phyloP scores from a whole-genome alignment of 2,888 invertebrate species.

The Cheilosia scutellata region DNA sequence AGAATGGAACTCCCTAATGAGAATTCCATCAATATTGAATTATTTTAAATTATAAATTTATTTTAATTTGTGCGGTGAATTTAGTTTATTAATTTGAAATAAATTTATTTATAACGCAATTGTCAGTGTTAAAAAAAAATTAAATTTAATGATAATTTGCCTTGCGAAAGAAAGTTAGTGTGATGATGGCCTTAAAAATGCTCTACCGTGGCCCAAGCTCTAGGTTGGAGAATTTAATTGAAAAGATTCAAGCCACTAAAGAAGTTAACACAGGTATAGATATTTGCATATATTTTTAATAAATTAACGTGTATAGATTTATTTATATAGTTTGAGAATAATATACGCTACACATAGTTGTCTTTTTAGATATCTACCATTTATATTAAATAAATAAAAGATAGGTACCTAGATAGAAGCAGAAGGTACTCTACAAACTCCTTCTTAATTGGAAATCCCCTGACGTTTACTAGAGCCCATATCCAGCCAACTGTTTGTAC shows the following conservation, averaged over 20 bases:
- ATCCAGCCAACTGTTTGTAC: too few relatives aligned
- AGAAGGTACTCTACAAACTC: too few relatives aligned
- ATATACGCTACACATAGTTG: too few relatives aligned
- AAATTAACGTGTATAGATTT: too few relatives aligned
- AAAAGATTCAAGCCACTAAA: constrained; percentile 94
- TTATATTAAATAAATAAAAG: too few relatives aligned
- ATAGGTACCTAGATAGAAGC: too few relatives aligned
- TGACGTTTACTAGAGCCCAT: too few relatives aligned
- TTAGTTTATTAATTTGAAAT: constrained; percentile 2
- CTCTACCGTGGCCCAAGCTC: constrained; percentile 95
- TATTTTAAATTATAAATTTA: background rate
- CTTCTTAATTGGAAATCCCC: too few relatives aligned
- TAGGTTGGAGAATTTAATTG: constrained; percentile 92
- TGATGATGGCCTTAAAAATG: constrained; percentile 86
- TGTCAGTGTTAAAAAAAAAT: background rate
- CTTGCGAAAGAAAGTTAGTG: constrained; percentile 20
- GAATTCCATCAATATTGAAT: background rate
- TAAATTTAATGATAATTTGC: background rate
- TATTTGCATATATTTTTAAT: background rate
- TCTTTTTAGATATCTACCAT: too few relatives aligned
- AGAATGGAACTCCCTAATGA: constrained; percentile 2
- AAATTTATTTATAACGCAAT: background rate
- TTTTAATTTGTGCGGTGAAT: background rate
- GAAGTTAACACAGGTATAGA: constrained; percentile 84
- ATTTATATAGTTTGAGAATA: too few relatives aligned